Base-by-base conservation (phyloP, 2,888 invertebrate genomes). In the Agonopterix alstromeriana region DNA sequence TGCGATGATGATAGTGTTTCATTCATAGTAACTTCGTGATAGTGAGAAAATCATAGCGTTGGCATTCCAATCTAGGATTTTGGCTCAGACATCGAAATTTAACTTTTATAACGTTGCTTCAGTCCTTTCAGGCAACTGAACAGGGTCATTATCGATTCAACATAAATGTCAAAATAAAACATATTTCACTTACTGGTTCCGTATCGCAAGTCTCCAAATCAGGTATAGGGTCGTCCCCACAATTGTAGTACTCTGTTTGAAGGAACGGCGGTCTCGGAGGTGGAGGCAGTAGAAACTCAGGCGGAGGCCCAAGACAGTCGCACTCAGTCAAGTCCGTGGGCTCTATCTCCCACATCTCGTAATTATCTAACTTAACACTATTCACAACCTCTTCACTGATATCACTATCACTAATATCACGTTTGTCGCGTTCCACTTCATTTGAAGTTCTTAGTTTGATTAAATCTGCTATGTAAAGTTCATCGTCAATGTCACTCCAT, bases 171-270 rank as follows among this genome's bases (percentile, higher is more conserved):
- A 27, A 7, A 27, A 38, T 38, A 10, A 38, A 38, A 38, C 7
- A 38, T 3, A 38, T 38, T 38, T 38, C 8, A 91, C 93, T 93
- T 82, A 94, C 94, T 90, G 94, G 93, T 90, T 93, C 91, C 65
- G 93, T 92, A 75, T 94, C 93, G 81, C 94, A 94, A 65, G 93
- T 93, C 81, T 94, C 94, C 70, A 94, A 90, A 65, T 92, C 92
- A 48, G 92, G 90, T 65, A 94, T 90, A 44, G 93, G 92, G 61
- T 92, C 92, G 76, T 94, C 93, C 49, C 92, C 91, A 73, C 94
- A 94, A 27, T 27, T 27, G 70, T 92, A 92, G 65, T 91, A 91
- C 49, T 93, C 92, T 53, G 92, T 90, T 71, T 92, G 92, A 57
- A 94, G 88, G 69, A 93, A 92, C 50, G 94, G 94, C 48, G 94